phyloP scores from a whole-genome alignment of 1,140 invertebrate genomes.

The Drosophila nikananu region DNA sequence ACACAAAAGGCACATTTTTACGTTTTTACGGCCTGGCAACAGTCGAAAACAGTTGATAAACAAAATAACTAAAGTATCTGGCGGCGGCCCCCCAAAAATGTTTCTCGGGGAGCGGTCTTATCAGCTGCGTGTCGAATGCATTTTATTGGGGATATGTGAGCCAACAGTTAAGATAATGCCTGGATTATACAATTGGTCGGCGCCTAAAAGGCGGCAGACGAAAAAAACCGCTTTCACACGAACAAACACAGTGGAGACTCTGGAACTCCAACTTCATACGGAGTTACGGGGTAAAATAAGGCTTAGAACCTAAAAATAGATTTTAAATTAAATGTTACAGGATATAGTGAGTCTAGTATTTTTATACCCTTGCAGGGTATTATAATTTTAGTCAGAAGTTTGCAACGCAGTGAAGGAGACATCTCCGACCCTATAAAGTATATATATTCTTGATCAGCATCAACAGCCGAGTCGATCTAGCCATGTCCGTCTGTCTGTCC shows the following conservation, averaged over 20 bases:
- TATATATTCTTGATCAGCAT: too few species aligned
- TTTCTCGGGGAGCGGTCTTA: conserved; percentile 39
- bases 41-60: conserved; percentile 47
- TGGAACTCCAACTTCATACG: background rate
- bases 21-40: conserved; percentile 54
- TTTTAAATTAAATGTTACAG: too few species aligned
- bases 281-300: background rate
- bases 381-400: too few species aligned
- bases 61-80: conserved; percentile 51
- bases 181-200: conserved; percentile 52
- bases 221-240: conserved; percentile 48
- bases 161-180: conserved; percentile 48
- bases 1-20: conserved; percentile 44
- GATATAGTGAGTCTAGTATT: too few species aligned
- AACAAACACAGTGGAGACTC: conserved; percentile 19
- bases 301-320: background rate
- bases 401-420: too few species aligned
- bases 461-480: too few species aligned
- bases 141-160: conserved; percentile 36
- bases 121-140: conserved; percentile 50
- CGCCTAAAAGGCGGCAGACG: conserved; percentile 77
- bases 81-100: conserved; percentile 9
- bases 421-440: too few species aligned
- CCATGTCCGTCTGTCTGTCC: too few species aligned
- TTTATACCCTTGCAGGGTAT: too few species aligned